Percentiles rank a stretch among this genome's conserved stretches.
Evolutionary conservation across 2,888 invertebrate species (phyloP).

Genomic region (Dorcus parallelipipedus): DNA sequence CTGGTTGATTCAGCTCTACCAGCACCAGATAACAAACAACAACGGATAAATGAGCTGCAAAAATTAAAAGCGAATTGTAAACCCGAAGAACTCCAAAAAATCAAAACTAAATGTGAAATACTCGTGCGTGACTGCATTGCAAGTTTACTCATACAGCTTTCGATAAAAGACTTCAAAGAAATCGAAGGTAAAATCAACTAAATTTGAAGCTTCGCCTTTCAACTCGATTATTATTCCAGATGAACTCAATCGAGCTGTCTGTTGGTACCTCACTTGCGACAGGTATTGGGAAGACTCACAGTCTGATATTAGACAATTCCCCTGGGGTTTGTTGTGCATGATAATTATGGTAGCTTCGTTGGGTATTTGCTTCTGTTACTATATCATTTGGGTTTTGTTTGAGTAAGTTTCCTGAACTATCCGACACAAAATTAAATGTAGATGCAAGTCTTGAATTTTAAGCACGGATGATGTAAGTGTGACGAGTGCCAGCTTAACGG

Average conservation of each 20-base stretch:
- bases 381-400: conserved; percentile 88
- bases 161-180: conserved; percentile 79
- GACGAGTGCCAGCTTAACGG: conserved; percentile 63
- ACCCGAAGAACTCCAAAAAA: conserved; percentile 71
- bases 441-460: conserved; percentile 24
- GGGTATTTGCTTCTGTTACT: conserved; percentile 85
- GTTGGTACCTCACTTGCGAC: conserved; percentile 90
- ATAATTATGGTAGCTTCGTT: conserved; percentile 77
- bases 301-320: conserved; percentile 70
- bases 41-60: conserved; percentile 65
- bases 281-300: conserved; percentile 87
- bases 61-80: conserved; percentile 76
- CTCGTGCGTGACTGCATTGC: conserved; percentile 81
- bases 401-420: conserved; percentile 66
- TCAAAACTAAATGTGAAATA: conserved; percentile 58
- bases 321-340: conserved; percentile 75
- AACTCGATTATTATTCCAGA: conserved; percentile 53
- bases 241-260: conserved; percentile 83
- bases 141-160: conserved; percentile 73
- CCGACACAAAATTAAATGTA: neutral
- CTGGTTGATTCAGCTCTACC: conserved; percentile 70
- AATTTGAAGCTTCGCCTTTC: neutral
- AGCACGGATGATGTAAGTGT: conserved; percentile 70
- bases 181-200: conserved; percentile 65
- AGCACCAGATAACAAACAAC: conserved; percentile 63